Percentiles rank a stretch among this genome's conserved stretches.
These are phyloP conservation scores for Saccostrea echinata DNA, from an alignment of 1,140 invertebrate species.

Conservation along the genomic window DNA sequence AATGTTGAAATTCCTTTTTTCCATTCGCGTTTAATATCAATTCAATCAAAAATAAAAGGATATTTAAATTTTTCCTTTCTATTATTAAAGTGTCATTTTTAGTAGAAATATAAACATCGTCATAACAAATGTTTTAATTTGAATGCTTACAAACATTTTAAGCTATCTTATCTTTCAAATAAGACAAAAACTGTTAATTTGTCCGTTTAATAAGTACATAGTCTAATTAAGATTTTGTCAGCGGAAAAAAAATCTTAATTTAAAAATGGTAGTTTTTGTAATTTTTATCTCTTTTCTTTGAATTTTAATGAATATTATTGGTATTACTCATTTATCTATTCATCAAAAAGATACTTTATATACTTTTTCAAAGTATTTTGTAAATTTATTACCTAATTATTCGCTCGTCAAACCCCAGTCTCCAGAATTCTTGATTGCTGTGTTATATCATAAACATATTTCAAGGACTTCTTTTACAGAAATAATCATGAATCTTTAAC, in stretches of 20 bases:
- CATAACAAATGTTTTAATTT: no score
- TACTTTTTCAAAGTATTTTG: not conserved
- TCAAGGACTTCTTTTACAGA: not conserved
- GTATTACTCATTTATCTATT: not conserved
- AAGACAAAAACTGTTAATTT: no score
- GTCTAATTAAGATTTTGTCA: no score
- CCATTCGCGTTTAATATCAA: no score
- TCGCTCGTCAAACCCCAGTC: not conserved
- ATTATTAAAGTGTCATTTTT: not conserved
- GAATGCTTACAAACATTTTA: no score
- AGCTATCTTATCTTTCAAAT: no score
- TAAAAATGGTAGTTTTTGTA: no score
- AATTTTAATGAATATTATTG: no score
- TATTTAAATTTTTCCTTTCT: not conserved
- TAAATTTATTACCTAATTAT: not conserved
- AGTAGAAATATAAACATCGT: not conserved
- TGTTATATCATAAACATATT: not conserved
- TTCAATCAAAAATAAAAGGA: not conserved
- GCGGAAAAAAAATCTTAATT: no score
- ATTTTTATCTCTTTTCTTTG: no score
- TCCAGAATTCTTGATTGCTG: not conserved
- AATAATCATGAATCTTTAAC: constrained; percentile 1
- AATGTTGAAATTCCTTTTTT: not conserved
- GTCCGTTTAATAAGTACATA: no score
- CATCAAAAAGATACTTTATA: not conserved